Evolutionary conservation across 1,140 invertebrate species (phyloP), one percentile per base, ranked within the genome.

Genomic region (Lepidotrigona ventralis): DNA sequence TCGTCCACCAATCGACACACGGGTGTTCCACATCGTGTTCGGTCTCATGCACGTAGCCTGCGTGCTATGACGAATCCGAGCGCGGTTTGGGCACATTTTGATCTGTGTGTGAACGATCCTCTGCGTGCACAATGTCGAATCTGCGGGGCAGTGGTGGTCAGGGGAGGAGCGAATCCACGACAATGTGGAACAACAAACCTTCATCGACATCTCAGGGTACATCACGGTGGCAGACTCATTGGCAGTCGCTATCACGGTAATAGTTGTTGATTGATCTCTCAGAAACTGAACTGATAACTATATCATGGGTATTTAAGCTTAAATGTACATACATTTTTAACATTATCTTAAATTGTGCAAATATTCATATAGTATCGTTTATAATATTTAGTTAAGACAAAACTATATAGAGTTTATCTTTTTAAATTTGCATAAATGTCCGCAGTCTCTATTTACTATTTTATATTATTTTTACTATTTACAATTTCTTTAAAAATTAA

Each of bases 181-280:
- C 93, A 94, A 75, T 94, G 94, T 79, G 94, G 94, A 54, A 94
- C 94, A 23, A 94, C 94, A 5, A 94, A 94, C 72, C 85, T 94
- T 23, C 94, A 94, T 83, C 90, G 94, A 53, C 94, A 94, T 83
- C 88, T 94, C 0, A 88, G 93, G 69, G 93, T 94, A 9, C 93
- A 94, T 74, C 94, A 94, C 74, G 93, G 93, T n/a, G 94, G 94
- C 58, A 90, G 94, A 68, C 91, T 94, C 60, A 91, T 94, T 84
- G 94, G 94, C 81, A 92, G 92, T 83, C 90, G 93, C 88, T 94
- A 94, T 84, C 94, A 94, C 60, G 94, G 93, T 94, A 92, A 93
- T 79, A 78, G 53, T 66, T 77, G 58, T 39, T 54, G 46, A 21
- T 29, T 4, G 23, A 60, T 4, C 12, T n/a, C n/a, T 60, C 23